These are phyloP conservation scores for Lasioglossum leucozonium DNA, from an alignment of 2,888 invertebrate species.

Conservation along the genomic window DNA sequence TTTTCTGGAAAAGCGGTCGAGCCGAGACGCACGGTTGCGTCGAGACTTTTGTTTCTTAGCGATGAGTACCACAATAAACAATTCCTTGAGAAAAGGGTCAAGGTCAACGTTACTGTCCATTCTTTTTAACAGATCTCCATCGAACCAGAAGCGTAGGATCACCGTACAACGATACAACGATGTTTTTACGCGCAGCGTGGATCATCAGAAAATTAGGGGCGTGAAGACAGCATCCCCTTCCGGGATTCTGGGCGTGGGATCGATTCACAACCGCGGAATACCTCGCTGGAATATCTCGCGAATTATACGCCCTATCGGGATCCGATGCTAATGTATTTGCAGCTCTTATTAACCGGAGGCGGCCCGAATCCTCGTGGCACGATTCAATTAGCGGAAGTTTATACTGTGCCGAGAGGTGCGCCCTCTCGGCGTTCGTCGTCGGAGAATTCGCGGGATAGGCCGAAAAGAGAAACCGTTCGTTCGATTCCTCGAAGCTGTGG, in stretches of 20 bases:
- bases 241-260: neutral
- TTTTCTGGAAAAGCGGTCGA: no score
- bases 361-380: slow-evolving; percentile 22
- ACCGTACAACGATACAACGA: no score
- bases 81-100: no score
- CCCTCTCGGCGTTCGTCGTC: neutral
- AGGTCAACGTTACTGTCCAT: no score
- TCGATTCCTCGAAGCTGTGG: neutral
- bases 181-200: no score
- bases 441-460: neutral
- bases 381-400: slow-evolving; percentile 67
- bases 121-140: no score
- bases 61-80: no score
- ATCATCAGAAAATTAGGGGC: neutral
- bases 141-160: no score
- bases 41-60: no score
- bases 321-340: slow-evolving; percentile 70
- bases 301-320: slow-evolving; percentile 59
- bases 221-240: neutral
- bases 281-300: slow-evolving; percentile 31
- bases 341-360: slow-evolving; percentile 62
- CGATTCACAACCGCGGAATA: neutral
- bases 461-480: neutral
- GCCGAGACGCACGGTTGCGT: no score
- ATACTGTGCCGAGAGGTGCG: slow-evolving; percentile 30